phyloP scores from a whole-genome alignment of 2,797 vertebrate species.

The Onychomys torridus region DNA sequence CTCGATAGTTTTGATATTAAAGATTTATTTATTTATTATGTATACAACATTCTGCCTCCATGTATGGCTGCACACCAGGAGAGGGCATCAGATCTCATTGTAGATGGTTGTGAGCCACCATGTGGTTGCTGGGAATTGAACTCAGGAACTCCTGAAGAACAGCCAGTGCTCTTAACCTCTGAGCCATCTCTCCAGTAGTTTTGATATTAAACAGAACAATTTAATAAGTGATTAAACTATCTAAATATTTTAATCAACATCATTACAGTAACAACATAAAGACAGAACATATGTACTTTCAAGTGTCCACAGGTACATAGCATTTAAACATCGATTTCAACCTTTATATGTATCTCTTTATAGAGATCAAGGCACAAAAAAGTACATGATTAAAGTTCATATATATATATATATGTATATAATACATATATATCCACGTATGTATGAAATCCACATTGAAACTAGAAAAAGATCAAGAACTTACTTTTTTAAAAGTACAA shows the following conservation, averaged over 20 bases:
- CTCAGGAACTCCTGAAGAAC: too few species aligned
- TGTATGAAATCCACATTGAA: background rate
- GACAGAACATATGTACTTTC: constrained; percentile 3
- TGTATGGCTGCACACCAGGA: too few species aligned
- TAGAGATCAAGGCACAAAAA: constrained; percentile 30
- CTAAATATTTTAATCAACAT: constrained; percentile 47
- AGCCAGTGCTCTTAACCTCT: too few species aligned
- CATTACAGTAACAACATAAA: background rate
- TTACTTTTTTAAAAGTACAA: background rate
- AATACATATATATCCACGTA: too few species aligned
- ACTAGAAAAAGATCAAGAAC: constrained; percentile 1
- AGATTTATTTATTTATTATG: too few species aligned
- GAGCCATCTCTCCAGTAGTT: too few species aligned
- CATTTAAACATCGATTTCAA: constrained; percentile 26
- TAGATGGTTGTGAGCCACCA: too few species aligned
- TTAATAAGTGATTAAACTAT: background rate
- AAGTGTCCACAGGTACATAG: background rate
- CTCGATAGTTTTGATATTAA: background rate
- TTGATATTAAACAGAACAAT: constrained; percentile 13
- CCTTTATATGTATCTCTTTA: background rate
- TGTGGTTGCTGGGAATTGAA: too few species aligned
- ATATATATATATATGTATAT: too few species aligned
- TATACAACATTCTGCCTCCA: too few species aligned
- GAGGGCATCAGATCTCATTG: too few species aligned
- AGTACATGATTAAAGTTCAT: background rate